phyloP scores from a whole-genome alignment of 2,888 invertebrate species.

The Phragmatobia fuliginosa region DNA sequence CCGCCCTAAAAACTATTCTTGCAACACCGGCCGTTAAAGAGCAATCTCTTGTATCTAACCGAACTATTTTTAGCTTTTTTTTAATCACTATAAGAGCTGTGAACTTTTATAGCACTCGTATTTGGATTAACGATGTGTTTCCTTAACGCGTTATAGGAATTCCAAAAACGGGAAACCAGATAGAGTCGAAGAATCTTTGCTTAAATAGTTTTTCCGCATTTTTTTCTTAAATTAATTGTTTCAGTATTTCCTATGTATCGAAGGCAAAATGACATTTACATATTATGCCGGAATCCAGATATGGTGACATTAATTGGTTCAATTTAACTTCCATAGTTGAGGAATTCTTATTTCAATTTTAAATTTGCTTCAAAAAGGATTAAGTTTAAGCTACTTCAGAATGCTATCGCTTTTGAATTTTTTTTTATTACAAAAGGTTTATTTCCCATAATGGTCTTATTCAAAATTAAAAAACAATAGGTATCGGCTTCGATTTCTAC shows the following conservation, averaged over 20 bases:
- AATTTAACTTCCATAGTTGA: neutral
- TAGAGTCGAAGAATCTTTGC: slow-evolving; percentile 19
- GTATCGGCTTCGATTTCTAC: no score
- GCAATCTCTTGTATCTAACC: slow-evolving; percentile 53
- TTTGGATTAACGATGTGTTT: slow-evolving; percentile 50
- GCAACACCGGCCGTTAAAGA: slow-evolving; percentile 56
- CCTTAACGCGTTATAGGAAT: slow-evolving; percentile 41
- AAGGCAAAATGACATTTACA: slow-evolving; percentile 1
- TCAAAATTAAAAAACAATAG: no score
- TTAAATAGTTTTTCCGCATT: slow-evolving; percentile 30
- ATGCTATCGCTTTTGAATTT: no score
- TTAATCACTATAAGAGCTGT: slow-evolving; percentile 27
- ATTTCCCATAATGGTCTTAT: no score
- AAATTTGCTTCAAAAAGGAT: no score
- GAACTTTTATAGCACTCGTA: slow-evolving; percentile 49
- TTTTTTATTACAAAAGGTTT: no score
- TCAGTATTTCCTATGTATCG: slow-evolving; percentile 3
- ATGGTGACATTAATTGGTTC: neutral
- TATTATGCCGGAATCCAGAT: neutral
- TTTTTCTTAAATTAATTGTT: slow-evolving; percentile 22
- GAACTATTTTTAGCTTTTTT: slow-evolving; percentile 47
- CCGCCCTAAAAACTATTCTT: slow-evolving; percentile 33
- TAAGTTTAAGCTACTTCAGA: no score
- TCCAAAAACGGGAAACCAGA: slow-evolving; percentile 46
- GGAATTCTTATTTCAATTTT: neutral